These are phyloP conservation scores for Candoia aspera DNA, from an alignment of 2,113 vertebrate species.

Conservation along the genomic window DNA sequence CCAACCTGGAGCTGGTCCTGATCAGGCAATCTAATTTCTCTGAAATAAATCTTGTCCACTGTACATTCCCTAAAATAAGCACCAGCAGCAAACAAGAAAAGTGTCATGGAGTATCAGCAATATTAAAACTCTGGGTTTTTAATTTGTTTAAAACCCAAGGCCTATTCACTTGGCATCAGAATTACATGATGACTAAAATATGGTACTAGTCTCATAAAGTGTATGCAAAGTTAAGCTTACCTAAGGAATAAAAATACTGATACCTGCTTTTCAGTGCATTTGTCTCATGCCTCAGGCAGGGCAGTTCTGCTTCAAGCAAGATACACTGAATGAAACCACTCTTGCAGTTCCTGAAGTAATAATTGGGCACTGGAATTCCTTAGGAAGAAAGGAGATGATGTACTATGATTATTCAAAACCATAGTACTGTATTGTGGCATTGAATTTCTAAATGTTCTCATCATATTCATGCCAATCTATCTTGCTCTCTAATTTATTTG, in stretches of 20 bases:
- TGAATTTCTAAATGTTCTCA: background rate
- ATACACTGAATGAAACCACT: background rate
- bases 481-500: background rate
- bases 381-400: background rate
- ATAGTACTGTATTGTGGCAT: background rate
- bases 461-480: background rate
- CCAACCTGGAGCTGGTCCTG: background rate
- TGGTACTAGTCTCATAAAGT: background rate
- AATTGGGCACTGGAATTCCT: background rate
- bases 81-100: background rate
- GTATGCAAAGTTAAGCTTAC: background rate
- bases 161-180: background rate
- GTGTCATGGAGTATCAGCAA: background rate
- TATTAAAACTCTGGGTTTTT: background rate
- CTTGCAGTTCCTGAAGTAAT: background rate
- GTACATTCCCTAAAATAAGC: background rate
- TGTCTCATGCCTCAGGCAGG: background rate
- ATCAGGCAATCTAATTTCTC: background rate
- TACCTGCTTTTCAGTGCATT: background rate
- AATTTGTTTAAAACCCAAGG: background rate
- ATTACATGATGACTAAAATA: background rate
- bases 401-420: background rate
- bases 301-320: background rate
- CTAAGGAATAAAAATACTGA: background rate
- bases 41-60: background rate